Evolutionary conservation across 2,888 invertebrate species (phyloP).

Genomic region (Drosophila trichaetosa): DNA sequence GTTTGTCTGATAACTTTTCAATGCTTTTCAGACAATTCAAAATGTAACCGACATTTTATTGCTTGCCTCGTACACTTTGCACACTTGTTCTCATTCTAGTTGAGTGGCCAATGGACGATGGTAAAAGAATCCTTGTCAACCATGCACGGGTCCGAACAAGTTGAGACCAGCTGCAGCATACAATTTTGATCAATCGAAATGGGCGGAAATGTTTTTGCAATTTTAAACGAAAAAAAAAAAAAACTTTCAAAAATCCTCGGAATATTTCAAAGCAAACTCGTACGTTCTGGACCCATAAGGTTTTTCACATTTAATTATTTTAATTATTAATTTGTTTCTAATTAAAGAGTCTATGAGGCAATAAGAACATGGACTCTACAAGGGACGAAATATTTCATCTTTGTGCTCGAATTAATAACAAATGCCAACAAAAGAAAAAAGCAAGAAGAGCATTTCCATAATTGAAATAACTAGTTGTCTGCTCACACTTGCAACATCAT

Average conservation of each 20-base stretch:
- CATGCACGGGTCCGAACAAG: constrained; percentile 5
- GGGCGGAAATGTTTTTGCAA: constrained; percentile 3
- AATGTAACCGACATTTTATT: constrained; percentile 7
- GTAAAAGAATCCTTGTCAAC: constrained; percentile 3
- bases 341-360: not conserved
- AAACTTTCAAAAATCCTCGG: not conserved
- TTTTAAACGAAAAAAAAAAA: not conserved
- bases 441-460: not conserved
- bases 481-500: constrained; percentile 18
- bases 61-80: constrained; percentile 24
- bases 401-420: not conserved
- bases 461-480: constrained; percentile 3
- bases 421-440: not conserved
- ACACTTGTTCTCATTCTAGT: constrained; percentile 19
- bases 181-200: not conserved
- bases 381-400: not conserved
- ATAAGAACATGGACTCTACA: not conserved
- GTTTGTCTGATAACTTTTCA: constrained; percentile 33
- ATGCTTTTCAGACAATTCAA: constrained; percentile 9
- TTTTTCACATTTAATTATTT: not conserved
- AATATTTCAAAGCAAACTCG: not conserved
- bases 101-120: not conserved
- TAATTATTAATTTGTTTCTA: not conserved
- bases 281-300: not conserved
- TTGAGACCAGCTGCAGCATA: constrained; percentile 1